Evolutionary conservation across 2,888 invertebrate species (phyloP).

Genomic region (Gari tellinella): DNA sequence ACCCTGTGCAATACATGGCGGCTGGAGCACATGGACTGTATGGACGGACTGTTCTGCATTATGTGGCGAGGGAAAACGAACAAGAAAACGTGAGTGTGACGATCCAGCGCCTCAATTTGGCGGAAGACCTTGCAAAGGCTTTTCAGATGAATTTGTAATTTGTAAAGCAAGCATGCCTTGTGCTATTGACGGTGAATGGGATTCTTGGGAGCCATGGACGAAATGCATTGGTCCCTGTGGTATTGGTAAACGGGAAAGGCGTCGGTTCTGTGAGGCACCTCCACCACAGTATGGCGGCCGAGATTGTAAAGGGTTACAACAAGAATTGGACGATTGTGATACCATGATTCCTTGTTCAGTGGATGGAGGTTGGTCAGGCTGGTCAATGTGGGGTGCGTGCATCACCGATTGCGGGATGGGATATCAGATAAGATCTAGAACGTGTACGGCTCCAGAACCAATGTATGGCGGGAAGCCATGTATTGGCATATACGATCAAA

Average conservation of each 20-base stretch:
- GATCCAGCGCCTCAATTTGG: conserved; percentile 39
- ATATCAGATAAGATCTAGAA: conserved; percentile 17
- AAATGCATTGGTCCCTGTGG: conserved; percentile 45
- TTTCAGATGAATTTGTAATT: conserved; percentile 15
- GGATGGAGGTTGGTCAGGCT: conserved; percentile 49
- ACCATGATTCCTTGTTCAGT: conserved; percentile 40
- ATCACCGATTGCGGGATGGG: conserved; percentile 41
- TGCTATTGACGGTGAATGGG: conserved; percentile 52
- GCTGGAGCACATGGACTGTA: conserved; percentile 49
- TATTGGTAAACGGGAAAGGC: conserved; percentile 27
- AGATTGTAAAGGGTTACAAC: conserved; percentile 36
- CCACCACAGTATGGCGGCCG: conserved; percentile 46
- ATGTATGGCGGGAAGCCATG: conserved; percentile 41
- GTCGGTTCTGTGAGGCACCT: conserved; percentile 45
- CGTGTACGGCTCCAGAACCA: conserved; percentile 50
- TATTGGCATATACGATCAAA: conserved; percentile 32
- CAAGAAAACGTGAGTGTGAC: conserved; percentile 27
- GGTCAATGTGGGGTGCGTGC: conserved; percentile 40
- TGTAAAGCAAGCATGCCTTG: conserved; percentile 49
- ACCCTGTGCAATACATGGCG: conserved; percentile 49
- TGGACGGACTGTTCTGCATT: conserved; percentile 42
- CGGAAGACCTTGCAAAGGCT: conserved; percentile 40
- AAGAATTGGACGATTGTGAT: conserved; percentile 40
- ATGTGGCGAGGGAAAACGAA: conserved; percentile 33
- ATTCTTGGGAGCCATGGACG: conserved; percentile 39